Evolutionary conservation across 30 jellyfish, hydroid and myxozoan species (phyloP).

Genomic region (Nemopilema nomurai): DNA sequence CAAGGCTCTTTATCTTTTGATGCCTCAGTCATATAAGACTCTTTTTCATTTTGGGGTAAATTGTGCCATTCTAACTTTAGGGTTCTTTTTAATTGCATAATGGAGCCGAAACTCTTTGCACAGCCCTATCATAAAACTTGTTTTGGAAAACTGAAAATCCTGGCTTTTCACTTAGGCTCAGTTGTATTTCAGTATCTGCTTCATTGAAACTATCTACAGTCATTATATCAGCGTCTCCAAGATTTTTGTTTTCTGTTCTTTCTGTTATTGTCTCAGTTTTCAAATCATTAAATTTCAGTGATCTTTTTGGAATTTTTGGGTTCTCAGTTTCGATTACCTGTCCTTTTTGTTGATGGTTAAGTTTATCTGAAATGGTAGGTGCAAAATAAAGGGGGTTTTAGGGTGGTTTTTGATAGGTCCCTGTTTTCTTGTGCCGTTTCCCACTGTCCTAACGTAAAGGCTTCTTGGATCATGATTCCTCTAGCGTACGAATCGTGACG

Average conservation of each 20-base stretch:
- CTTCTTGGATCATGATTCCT: background rate
- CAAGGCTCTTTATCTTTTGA: too few relatives aligned
- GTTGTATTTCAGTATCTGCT: background rate
- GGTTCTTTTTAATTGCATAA: background rate
- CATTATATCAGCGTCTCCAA: background rate
- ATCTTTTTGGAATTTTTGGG: background rate
- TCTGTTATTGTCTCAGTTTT: background rate
- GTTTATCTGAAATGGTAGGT: background rate
- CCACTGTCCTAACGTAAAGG: background rate
- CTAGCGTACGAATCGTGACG: background rate
- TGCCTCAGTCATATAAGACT: too few relatives aligned
- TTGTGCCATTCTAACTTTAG: slow-evolving; percentile 4
- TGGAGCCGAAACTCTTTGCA: slow-evolving; percentile 3
- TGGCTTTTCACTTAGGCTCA: slow-evolving; percentile 6
- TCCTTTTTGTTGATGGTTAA: background rate
- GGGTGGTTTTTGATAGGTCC: background rate
- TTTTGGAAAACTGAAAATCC: slow-evolving; percentile 1
- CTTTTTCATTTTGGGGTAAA: too few relatives aligned
- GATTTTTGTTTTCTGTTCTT: background rate
- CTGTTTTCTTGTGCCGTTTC: background rate
- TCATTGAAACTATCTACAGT: background rate
- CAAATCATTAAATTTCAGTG: too few relatives aligned
- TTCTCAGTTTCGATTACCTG: background rate
- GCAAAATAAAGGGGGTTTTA: background rate
- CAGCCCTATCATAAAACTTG: slow-evolving; percentile 1